phyloP scores from a whole-genome alignment of 2,888 invertebrate genomes.

The Lypha dubia region DNA sequence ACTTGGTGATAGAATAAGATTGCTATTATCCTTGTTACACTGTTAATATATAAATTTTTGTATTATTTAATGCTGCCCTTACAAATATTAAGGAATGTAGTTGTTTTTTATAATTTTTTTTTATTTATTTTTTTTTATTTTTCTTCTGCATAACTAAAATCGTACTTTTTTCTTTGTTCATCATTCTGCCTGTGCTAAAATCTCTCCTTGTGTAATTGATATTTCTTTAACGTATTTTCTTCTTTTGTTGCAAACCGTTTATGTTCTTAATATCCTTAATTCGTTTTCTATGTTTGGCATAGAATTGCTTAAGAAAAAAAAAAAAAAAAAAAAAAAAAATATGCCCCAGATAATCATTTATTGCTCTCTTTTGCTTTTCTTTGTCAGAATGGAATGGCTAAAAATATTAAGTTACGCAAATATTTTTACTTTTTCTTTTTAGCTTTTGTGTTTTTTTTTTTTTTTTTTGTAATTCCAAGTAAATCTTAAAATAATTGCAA shows the following conservation, averaged over 20 bases:
- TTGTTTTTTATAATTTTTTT: no score
- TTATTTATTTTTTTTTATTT: no score
- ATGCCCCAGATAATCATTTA: constrained; percentile 57
- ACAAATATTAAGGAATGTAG: neutral
- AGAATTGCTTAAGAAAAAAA: constrained; percentile 53
- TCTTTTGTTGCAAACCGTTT: constrained; percentile 8
- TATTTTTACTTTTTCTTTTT: no score
- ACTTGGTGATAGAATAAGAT: no score
- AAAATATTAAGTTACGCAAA: no score
- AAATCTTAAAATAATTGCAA: constrained; percentile 36
- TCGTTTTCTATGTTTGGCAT: constrained; percentile 46
- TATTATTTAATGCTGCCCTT: no score
- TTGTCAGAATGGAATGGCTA: no score
- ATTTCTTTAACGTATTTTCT: neutral
- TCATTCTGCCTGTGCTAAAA: neutral
- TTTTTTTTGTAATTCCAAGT: constrained; percentile 15
- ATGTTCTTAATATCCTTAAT: constrained; percentile 47
- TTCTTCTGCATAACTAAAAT: no score
- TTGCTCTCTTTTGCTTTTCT: neutral
- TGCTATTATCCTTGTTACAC: no score
- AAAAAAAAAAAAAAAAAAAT: constrained; percentile 54
- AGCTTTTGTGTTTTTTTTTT: no score
- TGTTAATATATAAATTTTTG: no score
- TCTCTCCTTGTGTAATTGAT: neutral
- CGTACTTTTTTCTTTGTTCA: neutral